phyloP scores from a whole-genome alignment of 2,888 invertebrate genomes.

The Drosophila leonis region DNA sequence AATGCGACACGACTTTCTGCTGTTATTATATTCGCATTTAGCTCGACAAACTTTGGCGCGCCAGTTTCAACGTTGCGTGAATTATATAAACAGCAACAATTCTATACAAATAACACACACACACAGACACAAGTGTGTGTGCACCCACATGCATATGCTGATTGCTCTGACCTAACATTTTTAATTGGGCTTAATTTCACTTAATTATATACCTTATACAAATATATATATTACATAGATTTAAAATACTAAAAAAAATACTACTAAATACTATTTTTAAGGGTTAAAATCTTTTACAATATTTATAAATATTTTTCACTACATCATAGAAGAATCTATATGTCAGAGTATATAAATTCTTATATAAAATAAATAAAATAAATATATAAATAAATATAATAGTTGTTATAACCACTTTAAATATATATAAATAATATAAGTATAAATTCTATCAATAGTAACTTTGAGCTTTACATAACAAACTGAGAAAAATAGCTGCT shows the following conservation, averaged over 20 bases:
- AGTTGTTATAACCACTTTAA: too few relatives aligned
- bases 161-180: not conserved
- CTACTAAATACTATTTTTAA: too few relatives aligned
- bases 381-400: too few relatives aligned
- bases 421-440: too few relatives aligned
- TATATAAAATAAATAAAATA: too few relatives aligned
- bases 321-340: too few relatives aligned
- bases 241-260: not conserved
- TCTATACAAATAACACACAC: slow-evolving; percentile 26
- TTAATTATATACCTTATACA: not conserved
- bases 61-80: slow-evolving; percentile 51
- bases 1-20: slow-evolving; percentile 49
- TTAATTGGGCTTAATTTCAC: not conserved
- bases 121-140: slow-evolving; percentile 12
- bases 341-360: too few relatives aligned
- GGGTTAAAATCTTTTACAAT: too few relatives aligned
- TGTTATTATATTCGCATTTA: slow-evolving; percentile 58
- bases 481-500: too few relatives aligned
- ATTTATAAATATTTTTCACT: too few relatives aligned
- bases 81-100: slow-evolving; percentile 36
- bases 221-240: not conserved
- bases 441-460: too few relatives aligned
- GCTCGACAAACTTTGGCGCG: slow-evolving; percentile 40
- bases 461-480: too few relatives aligned
- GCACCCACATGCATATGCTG: not conserved